A percentile compares a stretch with the other conserved stretches of the same genome.
Evolutionary conservation across 2,113 vertebrate genomes (phyloP).

Genomic region (Myxocyprinus asiaticus): DNA sequence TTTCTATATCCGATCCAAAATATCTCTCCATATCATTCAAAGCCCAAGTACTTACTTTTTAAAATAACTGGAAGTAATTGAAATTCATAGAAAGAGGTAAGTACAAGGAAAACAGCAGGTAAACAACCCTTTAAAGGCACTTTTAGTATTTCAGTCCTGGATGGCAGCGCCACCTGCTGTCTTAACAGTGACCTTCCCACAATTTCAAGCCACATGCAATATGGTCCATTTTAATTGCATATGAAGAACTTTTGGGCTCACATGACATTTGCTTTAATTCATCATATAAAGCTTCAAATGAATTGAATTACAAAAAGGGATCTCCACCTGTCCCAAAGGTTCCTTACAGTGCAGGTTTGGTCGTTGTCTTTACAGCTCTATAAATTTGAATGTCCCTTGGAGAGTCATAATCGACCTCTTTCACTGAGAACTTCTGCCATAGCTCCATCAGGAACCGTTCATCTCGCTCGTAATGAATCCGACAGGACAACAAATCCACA

Average conservation of each 20-base stretch:
- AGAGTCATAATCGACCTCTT: constrained; percentile 83
- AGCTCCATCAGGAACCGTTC: constrained; percentile 84
- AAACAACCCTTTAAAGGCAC: background rate
- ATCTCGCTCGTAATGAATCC: constrained; percentile 91
- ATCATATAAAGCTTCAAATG: too few relatives aligned
- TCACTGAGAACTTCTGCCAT: constrained; percentile 72
- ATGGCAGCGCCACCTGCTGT: constrained; percentile 9
- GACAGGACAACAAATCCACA: constrained; percentile 84
- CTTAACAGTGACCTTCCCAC: background rate
- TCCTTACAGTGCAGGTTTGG: constrained; percentile 70
- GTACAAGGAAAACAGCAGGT: background rate
- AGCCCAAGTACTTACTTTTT: background rate
- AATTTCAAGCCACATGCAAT: background rate
- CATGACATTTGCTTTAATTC: too few relatives aligned
- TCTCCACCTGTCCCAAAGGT: background rate
- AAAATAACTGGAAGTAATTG: background rate
- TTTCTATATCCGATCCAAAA: background rate
- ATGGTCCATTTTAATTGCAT: too few relatives aligned
- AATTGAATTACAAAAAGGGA: background rate
- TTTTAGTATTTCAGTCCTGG: background rate
- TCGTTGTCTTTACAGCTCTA: constrained; percentile 72
- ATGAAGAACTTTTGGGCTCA: too few relatives aligned
- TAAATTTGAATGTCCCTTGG: constrained; percentile 86
- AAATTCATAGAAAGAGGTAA: too few relatives aligned
- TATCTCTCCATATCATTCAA: background rate